Base-by-base conservation (phyloP, 1,140 invertebrate genomes). In the Drosophila pseudoobscura region DNA sequence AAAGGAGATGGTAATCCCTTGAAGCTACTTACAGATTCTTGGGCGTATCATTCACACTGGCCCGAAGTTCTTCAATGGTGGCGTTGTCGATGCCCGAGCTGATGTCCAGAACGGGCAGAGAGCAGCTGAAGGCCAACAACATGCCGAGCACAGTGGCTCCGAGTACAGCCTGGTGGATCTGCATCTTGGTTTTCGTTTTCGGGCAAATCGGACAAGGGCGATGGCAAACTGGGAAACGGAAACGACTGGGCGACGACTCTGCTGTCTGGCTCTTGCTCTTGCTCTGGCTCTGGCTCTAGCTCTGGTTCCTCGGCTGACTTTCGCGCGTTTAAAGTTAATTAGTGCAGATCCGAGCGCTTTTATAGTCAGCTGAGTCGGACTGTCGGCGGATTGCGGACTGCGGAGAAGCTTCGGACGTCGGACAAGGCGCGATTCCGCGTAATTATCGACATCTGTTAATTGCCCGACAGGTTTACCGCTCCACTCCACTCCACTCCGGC, bases 401-500 rank as follows among this genome's bases (percentile, higher is more conserved):
- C 20, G 11, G 11, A 22, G 35, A 53, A 69, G 63, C 46, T 75
- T 74, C 68, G 64, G 26, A 15, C 45, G 60, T 20, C 44, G 65
- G 22, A 22, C 55, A 69, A 80, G 57, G 63, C 73, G 78, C 83
- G 61, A 88, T 83, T 88, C 83, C 82, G 83, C 83, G 70, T 87
- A 88, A 87, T 78, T 87, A 88, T 88, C 76, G 75, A 17, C 68
- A 84, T 24, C 64, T 89, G 83, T 89, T 88, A 88, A 88, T 88
- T 88, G 83, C 29, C 64, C 62, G 79, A 89, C 83, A 83, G 84
- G 83, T 88, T 88, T 85, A 49, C 59, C 77, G 31, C 55, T 49
- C 49, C 24, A 26, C 24, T 26, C 5, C 24, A 26, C 24, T 26
- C 5, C 24, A 5, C 24, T 26, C 24, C 41, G 20, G 39, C 43